Conservation (phyloP, 2,888 invertebrate genomes). For the Andrena bicolor region DNA sequence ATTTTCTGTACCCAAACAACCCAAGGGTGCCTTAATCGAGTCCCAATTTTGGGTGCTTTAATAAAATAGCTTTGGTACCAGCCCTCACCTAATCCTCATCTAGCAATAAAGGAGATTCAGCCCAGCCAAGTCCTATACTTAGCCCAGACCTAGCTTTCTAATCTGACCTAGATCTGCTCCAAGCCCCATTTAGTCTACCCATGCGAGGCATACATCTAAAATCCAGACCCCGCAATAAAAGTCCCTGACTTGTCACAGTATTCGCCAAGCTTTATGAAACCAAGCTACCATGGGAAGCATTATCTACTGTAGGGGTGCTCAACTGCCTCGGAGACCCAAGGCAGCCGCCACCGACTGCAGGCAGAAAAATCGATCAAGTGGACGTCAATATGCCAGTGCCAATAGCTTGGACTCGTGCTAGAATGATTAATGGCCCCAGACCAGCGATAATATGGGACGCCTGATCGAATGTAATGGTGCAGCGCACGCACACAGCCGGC, state of each 20-base stretch:
- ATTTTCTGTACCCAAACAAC: no score
- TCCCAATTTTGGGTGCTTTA: no score
- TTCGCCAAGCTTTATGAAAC: no score
- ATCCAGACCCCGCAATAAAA: neutral
- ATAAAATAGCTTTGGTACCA: no score
- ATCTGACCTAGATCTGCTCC: no score
- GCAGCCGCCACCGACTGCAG: neutral
- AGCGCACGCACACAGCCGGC: slow-evolving; percentile 31
- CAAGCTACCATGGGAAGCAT: neutral
- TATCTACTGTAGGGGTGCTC: neutral
- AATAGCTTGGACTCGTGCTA: slow-evolving; percentile 35
- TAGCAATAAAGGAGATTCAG: no score
- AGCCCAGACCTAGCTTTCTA: no score
- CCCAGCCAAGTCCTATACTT: no score
- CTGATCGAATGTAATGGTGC: slow-evolving; percentile 49
- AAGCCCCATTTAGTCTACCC: no score
- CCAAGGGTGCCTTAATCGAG: no score
- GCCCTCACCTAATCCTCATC: no score
- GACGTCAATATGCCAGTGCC: slow-evolving; percentile 43
- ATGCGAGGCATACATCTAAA: no score
- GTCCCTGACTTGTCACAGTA: neutral
- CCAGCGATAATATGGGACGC: slow-evolving; percentile 42
- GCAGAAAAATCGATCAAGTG: slow-evolving; percentile 40
- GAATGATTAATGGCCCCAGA: slow-evolving; percentile 55
- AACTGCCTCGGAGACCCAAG: neutral